phyloP scores from a whole-genome alignment of 2,888 invertebrate species.

The Andrena camellia region DNA sequence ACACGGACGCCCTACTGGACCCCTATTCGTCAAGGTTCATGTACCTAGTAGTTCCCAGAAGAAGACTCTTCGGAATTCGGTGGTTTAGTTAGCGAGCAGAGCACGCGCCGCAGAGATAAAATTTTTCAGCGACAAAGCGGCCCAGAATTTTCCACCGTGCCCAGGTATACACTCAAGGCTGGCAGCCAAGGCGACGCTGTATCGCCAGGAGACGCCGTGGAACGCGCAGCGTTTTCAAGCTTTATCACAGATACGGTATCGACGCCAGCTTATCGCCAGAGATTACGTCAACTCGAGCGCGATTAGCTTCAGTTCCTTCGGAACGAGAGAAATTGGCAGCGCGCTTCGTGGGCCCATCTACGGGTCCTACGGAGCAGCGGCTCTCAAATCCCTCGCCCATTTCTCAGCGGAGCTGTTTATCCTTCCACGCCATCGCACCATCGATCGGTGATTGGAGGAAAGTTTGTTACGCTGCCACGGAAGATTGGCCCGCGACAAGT shows the following conservation, averaged over 20 bases:
- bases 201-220: neutral
- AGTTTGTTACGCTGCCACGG: neutral
- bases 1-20: too few species aligned
- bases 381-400: constrained; percentile 15
- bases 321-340: neutral
- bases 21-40: too few species aligned
- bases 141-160: too few species aligned
- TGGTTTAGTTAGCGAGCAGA: too few species aligned
- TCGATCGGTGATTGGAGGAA: neutral
- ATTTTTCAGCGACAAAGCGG: too few species aligned
- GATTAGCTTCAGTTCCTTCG: constrained; percentile 2
- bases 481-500: neutral
- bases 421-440: neutral
- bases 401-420: neutral
- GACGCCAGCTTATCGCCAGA: constrained; percentile 50
- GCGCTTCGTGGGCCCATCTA: neutral
- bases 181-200: neutral
- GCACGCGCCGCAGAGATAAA: too few species aligned
- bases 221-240: neutral
- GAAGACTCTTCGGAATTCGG: too few species aligned
- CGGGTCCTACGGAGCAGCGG: constrained; percentile 27
- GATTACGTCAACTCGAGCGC: constrained; percentile 34
- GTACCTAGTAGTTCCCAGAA: too few species aligned
- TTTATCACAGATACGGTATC: constrained; percentile 46
- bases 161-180: neutral